Percentiles rank a stretch among this genome's conserved stretches.
Conservation (phyloP, 2,113 vertebrate species). For the Cinclus cinclus region DNA sequence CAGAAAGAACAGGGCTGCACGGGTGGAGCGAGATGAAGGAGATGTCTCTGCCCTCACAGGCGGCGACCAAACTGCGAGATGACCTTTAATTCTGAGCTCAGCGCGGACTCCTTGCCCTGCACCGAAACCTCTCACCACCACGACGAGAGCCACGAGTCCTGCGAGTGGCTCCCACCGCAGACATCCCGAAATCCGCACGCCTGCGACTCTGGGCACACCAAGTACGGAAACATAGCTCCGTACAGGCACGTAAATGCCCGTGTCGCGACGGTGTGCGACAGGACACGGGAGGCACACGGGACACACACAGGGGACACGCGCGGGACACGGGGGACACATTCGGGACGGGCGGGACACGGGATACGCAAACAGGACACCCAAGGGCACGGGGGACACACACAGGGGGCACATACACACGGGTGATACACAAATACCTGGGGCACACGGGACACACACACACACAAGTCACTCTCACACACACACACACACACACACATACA, state of each 20-base stretch:
- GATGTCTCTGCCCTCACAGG: neutral
- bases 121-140: fast-evolving
- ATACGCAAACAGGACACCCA: too few species aligned
- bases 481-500: too few species aligned
- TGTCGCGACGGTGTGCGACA: neutral
- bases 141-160: fast-evolving
- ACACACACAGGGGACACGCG: neutral
- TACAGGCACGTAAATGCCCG: fast-evolving
- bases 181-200: neutral
- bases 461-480: too few species aligned
- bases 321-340: neutral
- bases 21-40: neutral
- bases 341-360: neutral
- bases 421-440: too few species aligned
- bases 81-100: neutral
- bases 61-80: neutral
- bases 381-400: neutral
- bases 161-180: neutral
- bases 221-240: fast-evolving
- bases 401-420: too few species aligned
- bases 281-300: neutral
- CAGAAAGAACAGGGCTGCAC: neutral
- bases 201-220: neutral
- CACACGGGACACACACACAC: neutral
- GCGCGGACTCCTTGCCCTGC: neutral